Evolutionary conservation across 2,113 vertebrate species (phyloP), one percentile per base, ranked within the genome.

Genomic region (Strigops habroptila): DNA sequence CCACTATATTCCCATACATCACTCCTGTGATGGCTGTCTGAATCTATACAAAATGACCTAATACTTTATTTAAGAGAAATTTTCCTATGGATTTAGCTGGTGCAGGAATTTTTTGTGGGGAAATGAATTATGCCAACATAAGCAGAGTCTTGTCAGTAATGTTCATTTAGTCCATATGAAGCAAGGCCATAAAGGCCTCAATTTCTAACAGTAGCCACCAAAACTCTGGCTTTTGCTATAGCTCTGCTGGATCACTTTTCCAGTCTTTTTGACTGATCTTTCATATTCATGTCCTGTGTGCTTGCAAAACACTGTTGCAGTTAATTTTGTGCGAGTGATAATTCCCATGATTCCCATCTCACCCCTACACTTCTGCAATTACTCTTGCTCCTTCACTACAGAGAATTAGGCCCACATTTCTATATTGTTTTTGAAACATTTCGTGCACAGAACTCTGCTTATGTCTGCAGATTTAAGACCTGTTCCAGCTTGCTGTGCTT

Each of bases 401-500:
- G 64, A 95, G 91, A 94, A 93, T 81, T 74, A 89, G 70, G 69
- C 62, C 82, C 74, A 91, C 91, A 75, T 78, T 94, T 93, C 88
- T 69, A 71, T 77, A 82, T 92, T 94, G 70, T 65, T 95, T 96
- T 85, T 90, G 43, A 92, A 90, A 79, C 4, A 75, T 82, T 83
- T 83, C 0, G 0, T 0, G 0, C 77, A 55, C 51, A 65, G 21
- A 76, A 12, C 57, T 88, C 43, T 82, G 80, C 90, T 94, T 81
- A 73, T 53, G 44, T 70, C 82, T 94, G 65, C 65, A 92, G 81
- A 96, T 96, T 96, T 95, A 96, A 95, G 82, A 91, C 73, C 37
- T 96, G 76, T 81, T 96, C 39, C 8, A 14, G 33, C 80, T 86
- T 86, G 73, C 73, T 78, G 9, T 73, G n/a, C 48, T 88, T 93